phyloP scores from a whole-genome alignment of 2,888 invertebrate species.

The Hedya salicella region DNA sequence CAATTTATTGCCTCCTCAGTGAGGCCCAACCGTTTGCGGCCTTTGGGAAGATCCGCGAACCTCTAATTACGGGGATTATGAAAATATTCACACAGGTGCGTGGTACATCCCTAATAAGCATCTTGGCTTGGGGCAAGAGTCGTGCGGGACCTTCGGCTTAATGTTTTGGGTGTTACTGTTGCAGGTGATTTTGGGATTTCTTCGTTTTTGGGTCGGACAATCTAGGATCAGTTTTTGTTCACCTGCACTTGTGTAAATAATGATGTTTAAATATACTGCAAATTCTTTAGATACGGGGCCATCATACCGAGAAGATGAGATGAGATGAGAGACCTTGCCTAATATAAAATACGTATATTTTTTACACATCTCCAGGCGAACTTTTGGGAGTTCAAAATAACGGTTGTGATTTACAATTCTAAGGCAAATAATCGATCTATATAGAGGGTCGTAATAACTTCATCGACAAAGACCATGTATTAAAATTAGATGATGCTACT shows the following conservation, averaged over 20 bases:
- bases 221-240: slow-evolving; percentile 65
- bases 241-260: slow-evolving; percentile 28
- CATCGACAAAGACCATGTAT: too few relatives aligned
- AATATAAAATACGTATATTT: too few relatives aligned
- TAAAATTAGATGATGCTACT: too few relatives aligned
- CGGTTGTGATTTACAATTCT: too few relatives aligned
- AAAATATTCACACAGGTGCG: slow-evolving; percentile 85
- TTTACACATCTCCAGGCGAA: too few relatives aligned
- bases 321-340: too few relatives aligned
- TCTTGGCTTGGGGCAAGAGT: slow-evolving; percentile 78
- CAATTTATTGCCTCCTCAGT: slow-evolving; percentile 83
- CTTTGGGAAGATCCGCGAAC: slow-evolving; percentile 83
- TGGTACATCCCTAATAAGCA: slow-evolving; percentile 80
- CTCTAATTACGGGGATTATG: slow-evolving; percentile 84
- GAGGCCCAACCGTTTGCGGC: slow-evolving; percentile 76
- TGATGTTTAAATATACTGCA: too few relatives aligned
- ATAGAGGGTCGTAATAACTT: too few relatives aligned
- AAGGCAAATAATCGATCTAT: too few relatives aligned
- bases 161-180: slow-evolving; percentile 78
- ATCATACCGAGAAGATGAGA: too few relatives aligned
- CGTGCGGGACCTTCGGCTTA: slow-evolving; percentile 74
- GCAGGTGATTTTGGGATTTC: slow-evolving; percentile 70
- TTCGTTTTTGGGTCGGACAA: slow-evolving; percentile 69
- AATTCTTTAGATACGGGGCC: too few relatives aligned
- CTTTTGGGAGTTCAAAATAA: too few relatives aligned